phyloP scores from a whole-genome alignment of 2,113 vertebrate species.

The Alexandromys fortis region DNA sequence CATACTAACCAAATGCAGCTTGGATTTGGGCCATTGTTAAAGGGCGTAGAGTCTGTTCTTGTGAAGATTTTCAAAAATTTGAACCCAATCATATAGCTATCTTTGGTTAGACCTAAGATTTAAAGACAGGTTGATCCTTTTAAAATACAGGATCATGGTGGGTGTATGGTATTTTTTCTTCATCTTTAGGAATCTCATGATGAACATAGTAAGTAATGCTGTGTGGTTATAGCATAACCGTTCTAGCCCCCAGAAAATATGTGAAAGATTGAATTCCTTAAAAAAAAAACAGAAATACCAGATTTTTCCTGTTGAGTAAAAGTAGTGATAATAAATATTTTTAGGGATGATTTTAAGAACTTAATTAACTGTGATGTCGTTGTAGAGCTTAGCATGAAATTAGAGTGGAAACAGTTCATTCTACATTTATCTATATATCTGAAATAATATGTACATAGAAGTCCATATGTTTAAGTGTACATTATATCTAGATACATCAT shows the following conservation, averaged over 20 bases:
- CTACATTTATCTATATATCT: background rate
- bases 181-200: background rate
- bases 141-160: background rate
- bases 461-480: background rate
- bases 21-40: background rate
- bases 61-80: background rate
- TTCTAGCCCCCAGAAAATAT: slow-evolving; percentile 35
- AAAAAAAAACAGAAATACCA: background rate
- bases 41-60: background rate
- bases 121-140: background rate
- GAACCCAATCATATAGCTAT: background rate
- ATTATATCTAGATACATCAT: background rate
- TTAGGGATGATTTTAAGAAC: background rate
- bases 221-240: background rate
- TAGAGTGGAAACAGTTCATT: slow-evolving; percentile 41
- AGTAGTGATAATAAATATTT: background rate
- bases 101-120: background rate
- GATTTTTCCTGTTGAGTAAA: background rate
- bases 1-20: background rate
- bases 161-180: background rate
- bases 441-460: background rate
- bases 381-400: background rate
- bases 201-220: background rate
- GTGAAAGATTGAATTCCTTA: slow-evolving; percentile 25
- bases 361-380: background rate